These are phyloP conservation scores for Celastrina argiolus DNA, from an alignment of 2,888 invertebrate species.

Conservation along the genomic window DNA sequence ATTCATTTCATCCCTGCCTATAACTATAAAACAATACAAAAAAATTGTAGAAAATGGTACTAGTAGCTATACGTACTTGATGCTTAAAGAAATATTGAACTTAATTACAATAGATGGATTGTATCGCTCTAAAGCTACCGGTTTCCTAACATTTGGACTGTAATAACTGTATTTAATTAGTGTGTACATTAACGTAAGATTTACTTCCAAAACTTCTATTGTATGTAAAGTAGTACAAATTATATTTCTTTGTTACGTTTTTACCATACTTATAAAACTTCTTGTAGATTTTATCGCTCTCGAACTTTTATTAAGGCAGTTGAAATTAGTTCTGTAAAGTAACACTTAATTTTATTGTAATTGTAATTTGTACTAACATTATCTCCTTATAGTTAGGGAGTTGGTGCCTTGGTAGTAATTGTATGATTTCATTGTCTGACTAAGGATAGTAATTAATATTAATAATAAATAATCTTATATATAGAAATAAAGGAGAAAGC, in stretches of 20 bases:
- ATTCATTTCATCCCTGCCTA: too few relatives aligned
- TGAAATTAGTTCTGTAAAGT: background rate
- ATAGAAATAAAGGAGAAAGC: too few relatives aligned
- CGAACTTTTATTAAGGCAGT: background rate
- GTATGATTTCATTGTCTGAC: too few relatives aligned
- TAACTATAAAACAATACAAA: too few relatives aligned
- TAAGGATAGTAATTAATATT: too few relatives aligned
- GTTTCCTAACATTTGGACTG: background rate
- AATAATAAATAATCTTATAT: too few relatives aligned
- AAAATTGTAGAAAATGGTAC: background rate
- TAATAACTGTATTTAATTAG: conserved; percentile 57
- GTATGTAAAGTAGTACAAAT: conserved; percentile 72
- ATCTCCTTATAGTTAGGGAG: too few relatives aligned
- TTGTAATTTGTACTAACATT: too few relatives aligned
- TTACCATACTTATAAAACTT: conserved; percentile 23
- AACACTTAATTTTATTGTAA: background rate
- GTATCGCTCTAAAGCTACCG: background rate
- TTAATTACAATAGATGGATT: background rate
- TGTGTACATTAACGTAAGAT: conserved; percentile 36
- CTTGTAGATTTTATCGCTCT: conserved; percentile 1
- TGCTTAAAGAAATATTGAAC: background rate
- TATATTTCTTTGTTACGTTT: conserved; percentile 48
- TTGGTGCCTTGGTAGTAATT: too few relatives aligned
- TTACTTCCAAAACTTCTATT: conserved; percentile 57
- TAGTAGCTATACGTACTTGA: background rate